Percentiles rank a stretch among this genome's conserved stretches.
These are phyloP conservation scores for Eupithecia inturbata DNA, from an alignment of 2,888 invertebrate species.

Conservation along the genomic window DNA sequence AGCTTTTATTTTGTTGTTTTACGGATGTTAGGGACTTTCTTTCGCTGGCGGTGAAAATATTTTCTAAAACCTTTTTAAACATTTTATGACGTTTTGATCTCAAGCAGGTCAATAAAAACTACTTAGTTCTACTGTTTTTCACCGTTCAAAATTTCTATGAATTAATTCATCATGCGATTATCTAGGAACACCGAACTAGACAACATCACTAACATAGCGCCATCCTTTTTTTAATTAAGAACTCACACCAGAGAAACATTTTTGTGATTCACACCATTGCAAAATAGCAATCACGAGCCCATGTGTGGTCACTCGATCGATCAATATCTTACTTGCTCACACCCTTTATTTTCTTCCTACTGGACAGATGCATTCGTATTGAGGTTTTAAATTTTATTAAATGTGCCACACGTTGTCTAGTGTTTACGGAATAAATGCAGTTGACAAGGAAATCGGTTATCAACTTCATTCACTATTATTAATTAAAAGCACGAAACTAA, in stretches of 20 bases:
- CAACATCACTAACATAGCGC: not conserved
- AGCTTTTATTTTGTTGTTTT: constrained; percentile 38
- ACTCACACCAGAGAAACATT: not conserved
- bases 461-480: not conserved
- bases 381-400: constrained; percentile 20
- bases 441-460: not conserved
- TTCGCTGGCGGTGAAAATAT: constrained; percentile 35
- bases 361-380: constrained; percentile 33
- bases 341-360: constrained; percentile 40
- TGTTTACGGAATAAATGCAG: not conserved
- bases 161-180: not conserved
- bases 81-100: not conserved
- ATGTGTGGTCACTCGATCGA: constrained; percentile 35
- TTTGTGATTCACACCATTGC: not conserved
- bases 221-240: not conserved
- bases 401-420: not conserved
- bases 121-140: not conserved
- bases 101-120: not conserved
- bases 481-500: not conserved
- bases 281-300: not conserved
- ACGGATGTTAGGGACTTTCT: constrained; percentile 39
- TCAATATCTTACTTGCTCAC: constrained; percentile 39
- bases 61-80: not conserved
- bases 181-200: not conserved
- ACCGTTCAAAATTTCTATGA: not conserved